Evolutionary conservation across 2,797 vertebrate genomes (phyloP).

Genomic region (Acipenser oxyrinchus): DNA sequence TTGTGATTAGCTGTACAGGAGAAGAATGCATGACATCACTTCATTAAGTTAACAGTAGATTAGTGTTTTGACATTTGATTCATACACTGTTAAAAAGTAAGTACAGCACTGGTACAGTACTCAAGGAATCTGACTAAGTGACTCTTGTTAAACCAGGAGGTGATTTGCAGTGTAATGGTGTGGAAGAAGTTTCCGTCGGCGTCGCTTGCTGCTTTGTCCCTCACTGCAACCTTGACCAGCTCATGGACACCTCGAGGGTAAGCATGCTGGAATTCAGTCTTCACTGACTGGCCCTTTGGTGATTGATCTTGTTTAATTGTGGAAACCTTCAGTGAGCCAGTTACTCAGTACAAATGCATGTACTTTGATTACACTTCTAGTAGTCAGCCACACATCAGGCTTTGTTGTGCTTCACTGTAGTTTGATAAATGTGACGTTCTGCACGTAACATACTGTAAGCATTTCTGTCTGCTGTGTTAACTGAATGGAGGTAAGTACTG

Average conservation of each 20-base stretch:
- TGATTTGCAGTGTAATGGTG: constrained; percentile 65
- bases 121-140: constrained; percentile 9
- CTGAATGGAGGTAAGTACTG: too few relatives aligned
- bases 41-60: too few relatives aligned
- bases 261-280: constrained; percentile 16
- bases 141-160: constrained; percentile 54
- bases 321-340: too few relatives aligned
- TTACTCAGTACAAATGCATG: not conserved
- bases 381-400: not conserved
- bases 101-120: not conserved
- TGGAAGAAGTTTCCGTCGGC: constrained; percentile 66
- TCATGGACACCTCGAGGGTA: constrained; percentile 47
- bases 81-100: not conserved
- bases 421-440: not conserved
- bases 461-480: too few relatives aligned
- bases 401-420: not conserved
- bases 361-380: not conserved
- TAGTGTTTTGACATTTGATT: not conserved
- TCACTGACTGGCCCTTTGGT: not conserved
- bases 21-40: too few relatives aligned
- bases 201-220: constrained; percentile 41
- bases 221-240: constrained; percentile 26
- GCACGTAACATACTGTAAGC: too few relatives aligned
- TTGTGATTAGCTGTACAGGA: not conserved
- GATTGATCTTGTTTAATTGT: too few relatives aligned